Evolutionary conservation across 1,140 invertebrate species (phyloP).

Genomic region (Delia radicum): DNA sequence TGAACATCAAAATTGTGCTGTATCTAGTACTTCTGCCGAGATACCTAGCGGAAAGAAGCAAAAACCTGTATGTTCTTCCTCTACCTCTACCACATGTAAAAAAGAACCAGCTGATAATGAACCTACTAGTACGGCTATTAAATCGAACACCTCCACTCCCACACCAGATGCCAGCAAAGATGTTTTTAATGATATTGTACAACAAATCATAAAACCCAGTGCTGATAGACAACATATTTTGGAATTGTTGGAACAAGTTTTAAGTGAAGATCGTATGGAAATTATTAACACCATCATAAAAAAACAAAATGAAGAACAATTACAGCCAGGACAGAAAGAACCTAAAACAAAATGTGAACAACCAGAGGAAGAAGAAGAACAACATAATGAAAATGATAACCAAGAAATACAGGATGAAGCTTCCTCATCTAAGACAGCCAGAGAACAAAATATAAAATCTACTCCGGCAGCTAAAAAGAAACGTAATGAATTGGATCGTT

Average conservation of each 20-base stretch:
- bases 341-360: not conserved
- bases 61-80: not conserved
- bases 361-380: not conserved
- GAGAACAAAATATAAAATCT: constrained; percentile 20
- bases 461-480: constrained; percentile 9
- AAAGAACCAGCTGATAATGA: constrained; percentile 1
- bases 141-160: not conserved
- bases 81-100: not conserved
- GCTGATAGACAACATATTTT: constrained; percentile 25
- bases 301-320: constrained; percentile 7
- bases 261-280: constrained; percentile 26
- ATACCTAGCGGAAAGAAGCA: not conserved
- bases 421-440: not conserved
- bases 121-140: not conserved
- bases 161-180: not conserved
- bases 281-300: constrained; percentile 26
- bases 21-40: constrained; percentile 7
- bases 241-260: constrained; percentile 19
- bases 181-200: constrained; percentile 23
- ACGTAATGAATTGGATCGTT: constrained; percentile 59
- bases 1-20: constrained; percentile 14
- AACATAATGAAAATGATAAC: not conserved
- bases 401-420: not conserved
- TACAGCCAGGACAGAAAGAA: not conserved
- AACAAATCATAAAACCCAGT: constrained; percentile 26